phyloP scores from a whole-genome alignment of 2,113 vertebrate genomes.

The Varanus salvator region DNA sequence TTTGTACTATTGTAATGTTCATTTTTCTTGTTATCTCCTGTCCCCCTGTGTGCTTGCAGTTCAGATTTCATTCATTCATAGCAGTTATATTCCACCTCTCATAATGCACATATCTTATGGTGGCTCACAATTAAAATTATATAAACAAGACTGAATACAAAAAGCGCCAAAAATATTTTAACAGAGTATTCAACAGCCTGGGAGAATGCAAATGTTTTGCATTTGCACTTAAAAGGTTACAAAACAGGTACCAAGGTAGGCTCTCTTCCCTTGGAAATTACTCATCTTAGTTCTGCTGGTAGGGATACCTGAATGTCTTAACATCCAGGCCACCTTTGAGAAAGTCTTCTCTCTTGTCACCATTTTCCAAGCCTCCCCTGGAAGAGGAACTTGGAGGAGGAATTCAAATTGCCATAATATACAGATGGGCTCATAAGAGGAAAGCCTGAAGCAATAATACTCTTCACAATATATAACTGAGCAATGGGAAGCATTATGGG shows the following conservation, averaged over 20 bases:
- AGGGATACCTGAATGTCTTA: neutral
- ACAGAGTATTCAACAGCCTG: neutral
- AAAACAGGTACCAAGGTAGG: neutral
- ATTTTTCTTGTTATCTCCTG: neutral
- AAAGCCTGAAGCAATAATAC: neutral
- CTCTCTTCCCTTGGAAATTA: neutral
- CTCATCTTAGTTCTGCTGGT: neutral
- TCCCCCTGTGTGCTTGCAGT: neutral
- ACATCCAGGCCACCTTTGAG: neutral
- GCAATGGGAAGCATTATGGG: neutral
- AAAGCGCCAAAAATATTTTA: neutral
- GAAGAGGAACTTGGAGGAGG: too few species aligned
- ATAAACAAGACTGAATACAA: neutral
- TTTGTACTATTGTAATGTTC: neutral
- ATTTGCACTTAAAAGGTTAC: neutral
- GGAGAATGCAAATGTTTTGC: neutral
- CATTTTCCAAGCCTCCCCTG: too few species aligned
- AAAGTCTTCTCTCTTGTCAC: too few species aligned
- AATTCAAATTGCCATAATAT: too few species aligned
- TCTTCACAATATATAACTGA: neutral
- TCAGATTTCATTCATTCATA: neutral
- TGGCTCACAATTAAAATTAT: neutral
- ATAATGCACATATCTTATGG: neutral
- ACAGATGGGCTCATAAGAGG: neutral
- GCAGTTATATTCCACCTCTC: neutral